Base-by-base conservation (phyloP, 2,113 vertebrate genomes). In the Oryzias woworae region DNA sequence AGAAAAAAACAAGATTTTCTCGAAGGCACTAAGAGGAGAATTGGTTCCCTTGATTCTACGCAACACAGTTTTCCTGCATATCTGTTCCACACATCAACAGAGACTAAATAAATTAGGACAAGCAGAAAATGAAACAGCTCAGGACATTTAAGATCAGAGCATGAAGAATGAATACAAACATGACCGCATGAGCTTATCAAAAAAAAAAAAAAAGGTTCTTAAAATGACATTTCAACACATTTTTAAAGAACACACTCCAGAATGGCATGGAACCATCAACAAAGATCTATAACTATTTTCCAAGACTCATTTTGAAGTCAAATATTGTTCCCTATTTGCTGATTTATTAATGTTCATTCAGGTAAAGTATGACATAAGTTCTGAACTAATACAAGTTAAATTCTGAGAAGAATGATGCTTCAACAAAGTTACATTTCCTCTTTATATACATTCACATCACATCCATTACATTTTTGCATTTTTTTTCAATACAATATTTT, bases 61-160 rank as follows among this genome's bases (percentile, higher is more conserved):
- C 31, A 14, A 28, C 17, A 46, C 18, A 60, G 64, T n/a, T 51
- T 36, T 45, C 18, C 45, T 42, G 45, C 51, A 6, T 58, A 28
- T 61, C 26, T 36, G 44, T 59, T 17, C 28, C 42, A 12, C 47
- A 57, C 51, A 73, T 28, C 17, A 47, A 49, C 4, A 53, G 43
- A 58, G 16, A 59, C 66, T 20, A 4, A 0, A 61, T 84, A 82
- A 78, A 74, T 76, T 71, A 77, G 62, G 69, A 66, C 8, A 47
- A 31, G 16, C 52, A 66, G 23, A 8, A 44, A 56, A 58, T 49
- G 53, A 48, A 54, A 53, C 22, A 54, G 53, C 14, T 47, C 16
- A 56, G 12, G 50, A 16, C 18, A 4, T 44, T 10, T 26, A 14
- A 71, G 53, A 56, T 46, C 7, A 62, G 49, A n/a, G 24, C 1